Conservation (phyloP, 2,888 invertebrate genomes). For the Lydus trimaculatus region DNA sequence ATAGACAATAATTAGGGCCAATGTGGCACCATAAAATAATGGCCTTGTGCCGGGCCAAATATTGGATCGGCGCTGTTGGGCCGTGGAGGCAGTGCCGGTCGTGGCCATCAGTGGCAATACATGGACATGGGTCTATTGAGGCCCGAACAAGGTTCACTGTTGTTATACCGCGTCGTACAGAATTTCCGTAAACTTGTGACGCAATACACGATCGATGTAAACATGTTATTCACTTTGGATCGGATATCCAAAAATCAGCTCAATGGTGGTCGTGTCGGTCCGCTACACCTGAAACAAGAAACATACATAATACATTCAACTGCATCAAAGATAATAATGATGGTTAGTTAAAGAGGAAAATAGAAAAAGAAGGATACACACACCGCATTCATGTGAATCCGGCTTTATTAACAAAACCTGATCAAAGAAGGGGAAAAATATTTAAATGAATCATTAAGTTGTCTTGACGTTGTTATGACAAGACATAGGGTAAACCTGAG, state of each 20-base stretch:
- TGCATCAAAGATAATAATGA: not conserved
- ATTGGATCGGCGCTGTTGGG: slow-evolving; percentile 47
- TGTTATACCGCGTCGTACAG: slow-evolving; percentile 30
- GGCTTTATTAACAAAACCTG: not conserved
- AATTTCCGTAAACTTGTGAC: slow-evolving; percentile 38
- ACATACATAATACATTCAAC: not conserved
- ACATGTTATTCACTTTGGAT: slow-evolving; percentile 41
- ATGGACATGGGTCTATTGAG: slow-evolving; percentile 39
- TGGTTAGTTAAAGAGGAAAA: not conserved
- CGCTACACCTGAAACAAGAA: slow-evolving; percentile 28
- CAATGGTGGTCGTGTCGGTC: slow-evolving; percentile 16
- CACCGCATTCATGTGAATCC: not conserved
- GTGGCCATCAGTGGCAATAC: slow-evolving; percentile 52
- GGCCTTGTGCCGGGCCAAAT: slow-evolving; percentile 41
- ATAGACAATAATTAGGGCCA: slow-evolving; percentile 33
- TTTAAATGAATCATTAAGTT: slow-evolving; percentile 1
- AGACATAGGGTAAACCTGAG: not conserved
- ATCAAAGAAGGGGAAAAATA: not conserved
- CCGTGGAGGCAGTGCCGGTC: slow-evolving; percentile 46
- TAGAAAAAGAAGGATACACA: not conserved
- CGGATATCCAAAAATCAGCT: slow-evolving; percentile 28
- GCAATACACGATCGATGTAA: slow-evolving; percentile 39
- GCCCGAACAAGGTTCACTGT: slow-evolving; percentile 39
- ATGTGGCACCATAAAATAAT: slow-evolving; percentile 35
- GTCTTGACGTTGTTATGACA: slow-evolving; percentile 3